Percentiles rank a stretch among this genome's conserved stretches.
Evolutionary conservation across 2,888 invertebrate species (phyloP).

Genomic region (Dynastes grantii): DNA sequence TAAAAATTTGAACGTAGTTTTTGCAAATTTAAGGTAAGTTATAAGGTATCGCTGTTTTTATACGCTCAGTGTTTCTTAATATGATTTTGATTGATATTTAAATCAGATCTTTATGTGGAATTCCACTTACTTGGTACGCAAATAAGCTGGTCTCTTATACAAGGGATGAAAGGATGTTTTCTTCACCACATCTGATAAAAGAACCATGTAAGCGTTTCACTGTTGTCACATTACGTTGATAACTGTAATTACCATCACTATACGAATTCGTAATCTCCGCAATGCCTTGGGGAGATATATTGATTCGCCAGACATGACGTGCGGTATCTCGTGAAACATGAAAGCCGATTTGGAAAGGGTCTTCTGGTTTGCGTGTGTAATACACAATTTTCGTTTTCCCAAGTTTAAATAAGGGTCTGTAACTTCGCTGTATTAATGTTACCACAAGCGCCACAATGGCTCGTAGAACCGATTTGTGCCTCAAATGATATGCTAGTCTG

Average conservation of each 20-base stretch:
- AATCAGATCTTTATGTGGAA: too few relatives aligned
- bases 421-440: slow-evolving; percentile 13
- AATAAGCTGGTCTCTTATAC: too few relatives aligned
- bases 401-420: slow-evolving; percentile 9
- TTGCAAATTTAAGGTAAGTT: too few relatives aligned
- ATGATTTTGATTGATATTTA: too few relatives aligned
- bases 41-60: too few relatives aligned
- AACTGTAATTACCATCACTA: slow-evolving; percentile 30
- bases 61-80: too few relatives aligned
- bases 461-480: neutral
- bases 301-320: slow-evolving; percentile 29
- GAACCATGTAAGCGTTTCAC: neutral
- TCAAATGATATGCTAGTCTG: slow-evolving; percentile 5
- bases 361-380: slow-evolving; percentile 4
- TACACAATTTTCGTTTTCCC: slow-evolving; percentile 30
- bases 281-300: slow-evolving; percentile 18
- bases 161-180: too few relatives aligned
- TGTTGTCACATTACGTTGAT: slow-evolving; percentile 15
- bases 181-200: too few relatives aligned
- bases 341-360: slow-evolving; percentile 28
- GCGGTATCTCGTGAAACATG: slow-evolving; percentile 22
- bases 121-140: too few relatives aligned
- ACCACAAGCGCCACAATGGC: neutral
- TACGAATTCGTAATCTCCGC: slow-evolving; percentile 24
- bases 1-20: too few relatives aligned